A percentile compares a stretch with the other conserved stretches of the same genome.
Evolutionary conservation across 2,797 vertebrate species (phyloP).

Genomic region (Loris lydekkerianus): DNA sequence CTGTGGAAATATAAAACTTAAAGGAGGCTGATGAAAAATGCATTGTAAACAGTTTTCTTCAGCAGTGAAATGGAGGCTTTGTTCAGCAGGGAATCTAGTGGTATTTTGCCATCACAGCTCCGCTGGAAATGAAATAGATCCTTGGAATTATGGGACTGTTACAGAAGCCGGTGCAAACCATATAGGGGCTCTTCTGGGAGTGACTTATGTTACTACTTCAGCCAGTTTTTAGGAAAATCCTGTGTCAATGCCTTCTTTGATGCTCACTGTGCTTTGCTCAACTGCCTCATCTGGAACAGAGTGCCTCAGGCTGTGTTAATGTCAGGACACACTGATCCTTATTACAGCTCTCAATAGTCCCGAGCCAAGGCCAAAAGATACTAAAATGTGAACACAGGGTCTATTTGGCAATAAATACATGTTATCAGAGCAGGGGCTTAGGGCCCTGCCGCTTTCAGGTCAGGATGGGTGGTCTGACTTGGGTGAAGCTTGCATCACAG

Average conservation of each 20-base stretch:
- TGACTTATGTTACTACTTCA: neutral
- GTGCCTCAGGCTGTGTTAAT: neutral
- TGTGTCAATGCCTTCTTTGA: neutral
- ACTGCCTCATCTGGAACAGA: slow-evolving; percentile 7
- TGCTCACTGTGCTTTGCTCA: neutral
- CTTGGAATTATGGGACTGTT: neutral
- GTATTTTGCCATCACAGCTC: neutral
- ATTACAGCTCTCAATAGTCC: neutral
- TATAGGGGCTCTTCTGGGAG: neutral
- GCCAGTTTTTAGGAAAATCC: slow-evolving; percentile 45
- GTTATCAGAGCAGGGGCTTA: neutral
- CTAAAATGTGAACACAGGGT: neutral
- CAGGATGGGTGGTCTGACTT: slow-evolving; percentile 64
- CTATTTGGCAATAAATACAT: slow-evolving; percentile 8
- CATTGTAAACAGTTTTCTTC: neutral
- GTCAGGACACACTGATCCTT: slow-evolving; percentile 41
- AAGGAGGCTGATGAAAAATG: slow-evolving; percentile 16
- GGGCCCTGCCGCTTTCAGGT: neutral
- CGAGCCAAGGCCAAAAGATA: slow-evolving; percentile 42
- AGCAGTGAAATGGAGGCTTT: neutral
- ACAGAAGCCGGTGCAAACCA: neutral
- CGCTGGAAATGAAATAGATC: neutral
- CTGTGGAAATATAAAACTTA: slow-evolving; percentile 22
- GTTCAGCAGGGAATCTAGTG: slow-evolving; percentile 50
- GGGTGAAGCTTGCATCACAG: neutral